Evolutionary conservation across 2,113 vertebrate genomes (phyloP), one percentile per base, ranked within the genome.

Genomic region (Emydocephalus ijimae): DNA sequence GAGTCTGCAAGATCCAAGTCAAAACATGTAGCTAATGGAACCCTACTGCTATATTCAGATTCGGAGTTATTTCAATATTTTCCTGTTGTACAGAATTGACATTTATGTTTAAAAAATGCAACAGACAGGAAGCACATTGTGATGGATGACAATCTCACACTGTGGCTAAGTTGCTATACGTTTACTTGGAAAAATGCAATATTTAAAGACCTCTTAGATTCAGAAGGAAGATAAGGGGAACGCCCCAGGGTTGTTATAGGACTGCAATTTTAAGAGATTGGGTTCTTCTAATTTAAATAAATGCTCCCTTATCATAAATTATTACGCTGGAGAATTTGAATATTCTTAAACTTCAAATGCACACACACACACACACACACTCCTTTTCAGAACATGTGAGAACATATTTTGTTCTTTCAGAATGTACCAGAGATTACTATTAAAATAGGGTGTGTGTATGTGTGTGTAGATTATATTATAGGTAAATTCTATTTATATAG

Each of bases 1-100:
- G 59, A 45, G 24, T 89, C 3, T 89, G 85, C 20, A 89, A 52
- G 45, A 86, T 52, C n/a, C 74, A 87, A 87, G 92, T 39, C 45
- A 90, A 90, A 64, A 87, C 74, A 90, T 89, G 92, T 23, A 92
- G 45, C 88, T 86, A 85, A 86, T 61, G 74, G 54, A 86, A 59
- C 23, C 3, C 10, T 29, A 85, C 50, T 39, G 14, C 21, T 61
- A 61, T 39, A 43, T 4, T 15, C n/a, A 21, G 29, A n/a, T n/a
- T 85, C 26, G 61, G 88, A 89, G 23, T 29, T 9, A 21, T 23
- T 87, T 87, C 14, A 55, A 11, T 54, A 45, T 45, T 52, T 29
- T 50, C 45, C 52, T 91, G 0, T 43, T 50, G 14, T 39, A 50
- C 4, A 24, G n/a, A 92, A 92, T 23, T n/a, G 12, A 64, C 29